Evolutionary conservation across 1,140 invertebrate species (phyloP).

Genomic region (Neodiprion virginianus): DNA sequence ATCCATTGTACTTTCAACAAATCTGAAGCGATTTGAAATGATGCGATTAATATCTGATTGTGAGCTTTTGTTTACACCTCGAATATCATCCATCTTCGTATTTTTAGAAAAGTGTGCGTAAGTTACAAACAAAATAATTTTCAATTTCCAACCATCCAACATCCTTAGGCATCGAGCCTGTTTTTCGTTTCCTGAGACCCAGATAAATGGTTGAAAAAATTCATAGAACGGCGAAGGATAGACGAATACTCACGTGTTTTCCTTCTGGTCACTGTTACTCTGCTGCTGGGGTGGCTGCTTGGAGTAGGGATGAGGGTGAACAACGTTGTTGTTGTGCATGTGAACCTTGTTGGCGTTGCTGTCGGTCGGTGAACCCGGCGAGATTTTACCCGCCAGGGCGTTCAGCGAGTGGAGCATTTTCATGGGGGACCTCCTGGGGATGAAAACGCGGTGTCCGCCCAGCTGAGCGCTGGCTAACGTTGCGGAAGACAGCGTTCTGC

Average conservation of each 20-base stretch:
- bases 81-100: too few relatives aligned
- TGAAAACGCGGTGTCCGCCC: conserved; percentile 41
- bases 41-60: too few relatives aligned
- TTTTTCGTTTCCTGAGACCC: too few relatives aligned
- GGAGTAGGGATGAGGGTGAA: conserved; percentile 55
- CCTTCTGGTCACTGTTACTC: conserved; percentile 54
- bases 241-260: conserved; percentile 52
- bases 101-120: too few relatives aligned
- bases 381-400: conserved; percentile 81
- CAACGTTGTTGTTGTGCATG: conserved; percentile 67
- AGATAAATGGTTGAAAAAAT: too few relatives aligned
- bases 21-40: too few relatives aligned
- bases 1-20: too few relatives aligned
- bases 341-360: conserved; percentile 60
- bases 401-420: conserved; percentile 80
- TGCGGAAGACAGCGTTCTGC: conserved; percentile 49
- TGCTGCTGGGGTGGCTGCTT: conserved; percentile 51
- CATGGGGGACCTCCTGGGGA: conserved; percentile 48
- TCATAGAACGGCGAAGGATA: too few relatives aligned
- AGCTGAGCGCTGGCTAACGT: conserved; percentile 37
- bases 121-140: too few relatives aligned
- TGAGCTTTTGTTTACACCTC: too few relatives aligned
- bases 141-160: too few relatives aligned
- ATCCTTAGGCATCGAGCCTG: too few relatives aligned
- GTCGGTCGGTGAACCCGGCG: conserved; percentile 69